Evolutionary conservation across 2,888 invertebrate species (phyloP).

Genomic region (Hesperia comma): DNA sequence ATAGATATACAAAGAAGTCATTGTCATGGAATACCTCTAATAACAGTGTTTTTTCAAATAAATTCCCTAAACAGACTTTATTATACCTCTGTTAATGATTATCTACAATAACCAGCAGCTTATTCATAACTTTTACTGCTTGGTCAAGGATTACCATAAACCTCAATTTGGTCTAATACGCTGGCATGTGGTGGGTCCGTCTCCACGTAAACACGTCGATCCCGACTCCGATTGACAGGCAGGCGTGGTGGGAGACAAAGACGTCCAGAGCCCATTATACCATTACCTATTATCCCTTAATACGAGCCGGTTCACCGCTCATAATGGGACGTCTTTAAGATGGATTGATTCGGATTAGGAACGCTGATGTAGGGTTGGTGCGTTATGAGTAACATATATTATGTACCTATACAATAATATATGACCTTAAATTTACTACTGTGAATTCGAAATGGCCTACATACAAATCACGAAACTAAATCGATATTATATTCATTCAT

Average conservation of each 20-base stretch:
- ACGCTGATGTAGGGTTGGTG: slow-evolving; percentile 13
- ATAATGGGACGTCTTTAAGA: slow-evolving; percentile 64
- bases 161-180: slow-evolving; percentile 7
- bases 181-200: slow-evolving; percentile 58
- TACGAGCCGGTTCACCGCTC: slow-evolving; percentile 66
- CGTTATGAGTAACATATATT: too few relatives aligned
- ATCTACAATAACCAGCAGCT: too few relatives aligned
- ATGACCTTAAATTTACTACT: too few relatives aligned
- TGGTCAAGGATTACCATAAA: slow-evolving; percentile 16
- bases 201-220: slow-evolving; percentile 40
- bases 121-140: neutral
- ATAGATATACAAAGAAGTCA: too few relatives aligned
- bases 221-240: slow-evolving; percentile 61
- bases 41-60: too few relatives aligned
- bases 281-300: slow-evolving; percentile 71
- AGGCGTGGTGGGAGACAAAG: slow-evolving; percentile 52
- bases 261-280: slow-evolving; percentile 53
- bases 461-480: too few relatives aligned
- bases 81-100: too few relatives aligned
- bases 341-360: slow-evolving; percentile 67
- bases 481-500: too few relatives aligned
- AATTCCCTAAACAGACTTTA: too few relatives aligned
- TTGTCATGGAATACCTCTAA: too few relatives aligned
- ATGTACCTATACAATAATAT: too few relatives aligned
- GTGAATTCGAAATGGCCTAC: too few relatives aligned